phyloP scores from a whole-genome alignment of 1,140 invertebrate genomes.

The Neoseiulus cucumeris region DNA sequence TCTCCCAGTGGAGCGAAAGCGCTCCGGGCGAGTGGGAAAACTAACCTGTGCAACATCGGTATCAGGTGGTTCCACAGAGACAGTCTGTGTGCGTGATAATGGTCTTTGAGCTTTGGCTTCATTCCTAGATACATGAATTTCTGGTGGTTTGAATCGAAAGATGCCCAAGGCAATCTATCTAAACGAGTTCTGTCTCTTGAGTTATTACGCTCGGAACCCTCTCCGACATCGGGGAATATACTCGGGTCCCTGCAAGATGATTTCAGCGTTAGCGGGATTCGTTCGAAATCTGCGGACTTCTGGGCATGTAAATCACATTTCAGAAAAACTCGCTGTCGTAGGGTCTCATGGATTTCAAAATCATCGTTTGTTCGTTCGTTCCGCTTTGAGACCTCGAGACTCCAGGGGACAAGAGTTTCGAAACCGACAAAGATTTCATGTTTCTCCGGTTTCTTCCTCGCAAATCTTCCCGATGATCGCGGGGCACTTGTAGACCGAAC shows the following conservation, averaged over 20 bases:
- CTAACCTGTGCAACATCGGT: slow-evolving; percentile 60
- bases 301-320: too few relatives aligned
- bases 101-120: slow-evolving; percentile 69
- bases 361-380: too few relatives aligned
- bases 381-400: too few relatives aligned
- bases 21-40: neutral
- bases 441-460: too few relatives aligned
- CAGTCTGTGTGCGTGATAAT: slow-evolving; percentile 75
- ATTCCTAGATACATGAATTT: slow-evolving; percentile 37
- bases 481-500: too few relatives aligned
- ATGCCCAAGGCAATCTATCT: neutral
- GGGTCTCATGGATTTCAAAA: too few relatives aligned
- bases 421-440: too few relatives aligned
- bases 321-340: too few relatives aligned
- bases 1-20: neutral
- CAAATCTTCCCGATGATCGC: too few relatives aligned
- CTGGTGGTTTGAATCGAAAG: neutral
- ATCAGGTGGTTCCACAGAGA: slow-evolving; percentile 89
- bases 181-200: neutral
- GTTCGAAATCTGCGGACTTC: too few relatives aligned
- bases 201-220: neutral
- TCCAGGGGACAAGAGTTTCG: too few relatives aligned
- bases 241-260: neutral
- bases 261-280: too few relatives aligned
- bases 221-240: neutral